Conservation (phyloP, 2,797 vertebrate species). For the Syngnathus acus region DNA sequence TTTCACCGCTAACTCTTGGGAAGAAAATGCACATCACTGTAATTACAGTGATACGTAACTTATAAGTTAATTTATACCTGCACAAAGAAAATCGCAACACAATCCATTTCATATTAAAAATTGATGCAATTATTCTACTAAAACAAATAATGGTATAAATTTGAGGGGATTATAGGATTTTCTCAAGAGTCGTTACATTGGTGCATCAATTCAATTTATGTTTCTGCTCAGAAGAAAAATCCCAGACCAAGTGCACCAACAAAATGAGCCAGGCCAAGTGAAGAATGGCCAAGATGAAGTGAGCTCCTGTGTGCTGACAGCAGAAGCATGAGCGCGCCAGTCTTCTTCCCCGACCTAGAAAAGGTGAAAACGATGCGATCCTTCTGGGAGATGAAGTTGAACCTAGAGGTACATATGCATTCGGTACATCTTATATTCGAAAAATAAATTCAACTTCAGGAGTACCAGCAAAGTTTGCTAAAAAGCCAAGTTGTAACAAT, state of each 20-base stretch:
- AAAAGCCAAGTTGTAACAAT: neutral
- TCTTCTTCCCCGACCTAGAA: conserved; percentile 66
- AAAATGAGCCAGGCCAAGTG: conserved; percentile 46
- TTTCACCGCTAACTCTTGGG: neutral
- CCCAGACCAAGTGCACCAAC: conserved; percentile 2
- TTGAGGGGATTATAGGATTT: too few relatives aligned
- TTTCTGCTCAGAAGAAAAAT: conserved; percentile 20
- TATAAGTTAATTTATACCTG: too few relatives aligned
- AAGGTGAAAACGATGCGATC: conserved; percentile 65
- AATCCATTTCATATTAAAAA: too few relatives aligned
- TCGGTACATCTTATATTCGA: neutral
- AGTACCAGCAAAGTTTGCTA: conserved; percentile 21
- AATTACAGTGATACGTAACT: neutral
- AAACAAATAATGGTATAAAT: too few relatives aligned
- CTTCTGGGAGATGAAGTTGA: conserved; percentile 68
- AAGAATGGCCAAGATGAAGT: conserved; percentile 57
- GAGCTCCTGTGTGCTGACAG: conserved; percentile 44
- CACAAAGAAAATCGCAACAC: too few relatives aligned
- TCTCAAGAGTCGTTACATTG: neutral
- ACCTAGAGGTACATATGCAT: conserved; percentile 28
- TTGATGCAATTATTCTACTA: too few relatives aligned
- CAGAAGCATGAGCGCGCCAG: conserved; percentile 53
- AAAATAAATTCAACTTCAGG: neutral
- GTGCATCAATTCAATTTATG: neutral
- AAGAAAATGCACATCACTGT: neutral